These are phyloP conservation scores for Gryllus longicercus DNA, from an alignment of 2,888 invertebrate species.

Conservation along the genomic window DNA sequence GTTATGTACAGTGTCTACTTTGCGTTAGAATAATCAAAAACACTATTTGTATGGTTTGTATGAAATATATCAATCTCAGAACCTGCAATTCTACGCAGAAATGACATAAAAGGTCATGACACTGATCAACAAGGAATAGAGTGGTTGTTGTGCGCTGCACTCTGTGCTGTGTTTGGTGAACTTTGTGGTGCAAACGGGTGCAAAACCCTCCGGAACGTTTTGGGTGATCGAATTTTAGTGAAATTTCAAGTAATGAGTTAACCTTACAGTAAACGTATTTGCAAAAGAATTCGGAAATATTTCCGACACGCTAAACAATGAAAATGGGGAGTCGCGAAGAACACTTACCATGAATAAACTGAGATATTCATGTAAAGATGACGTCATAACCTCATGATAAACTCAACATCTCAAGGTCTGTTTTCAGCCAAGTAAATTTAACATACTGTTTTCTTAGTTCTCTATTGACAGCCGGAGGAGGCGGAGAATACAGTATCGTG, in stretches of 20 bases:
- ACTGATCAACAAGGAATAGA: neutral
- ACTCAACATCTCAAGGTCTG: constrained; percentile 17
- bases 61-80: too few relatives aligned
- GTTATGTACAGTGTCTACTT: too few relatives aligned
- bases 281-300: neutral
- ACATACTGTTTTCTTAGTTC: neutral
- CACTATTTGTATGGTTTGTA: too few relatives aligned
- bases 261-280: neutral
- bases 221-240: neutral
- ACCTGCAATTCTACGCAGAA: neutral
- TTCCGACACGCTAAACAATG: neutral
- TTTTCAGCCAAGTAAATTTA: constrained; percentile 8
- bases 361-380: neutral
- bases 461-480: neutral
- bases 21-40: too few relatives aligned
- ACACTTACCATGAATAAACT: neutral
- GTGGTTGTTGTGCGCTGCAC: neutral
- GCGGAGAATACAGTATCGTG: neutral
- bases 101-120: neutral
- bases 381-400: constrained; percentile 17
- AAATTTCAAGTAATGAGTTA: neutral
- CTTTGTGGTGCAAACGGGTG: neutral
- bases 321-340: neutral
- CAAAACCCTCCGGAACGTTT: neutral
- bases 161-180: constrained; percentile 7